Evolutionary conservation across 2,113 vertebrate species (phyloP).

Genomic region (Tragulus kanchil): DNA sequence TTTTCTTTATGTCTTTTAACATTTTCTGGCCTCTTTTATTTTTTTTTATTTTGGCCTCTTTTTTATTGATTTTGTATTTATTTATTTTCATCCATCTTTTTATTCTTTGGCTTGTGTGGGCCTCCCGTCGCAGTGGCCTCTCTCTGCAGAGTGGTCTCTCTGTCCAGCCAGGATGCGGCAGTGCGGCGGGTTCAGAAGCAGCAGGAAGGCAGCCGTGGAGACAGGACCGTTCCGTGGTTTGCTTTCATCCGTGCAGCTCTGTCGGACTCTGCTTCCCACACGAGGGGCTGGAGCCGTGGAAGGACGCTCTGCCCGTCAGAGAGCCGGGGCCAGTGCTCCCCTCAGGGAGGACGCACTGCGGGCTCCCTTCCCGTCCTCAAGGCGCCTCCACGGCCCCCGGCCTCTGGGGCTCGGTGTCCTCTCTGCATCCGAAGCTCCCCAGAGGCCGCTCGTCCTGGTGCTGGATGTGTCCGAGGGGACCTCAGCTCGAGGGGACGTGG

Average conservation of each 20-base stretch:
- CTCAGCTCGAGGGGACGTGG: neutral
- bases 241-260: neutral
- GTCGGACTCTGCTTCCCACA: neutral
- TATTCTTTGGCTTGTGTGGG: too few species aligned
- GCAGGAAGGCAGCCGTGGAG: neutral
- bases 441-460: neutral
- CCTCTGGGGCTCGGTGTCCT: neutral
- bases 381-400: fast-evolving
- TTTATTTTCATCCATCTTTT: too few species aligned
- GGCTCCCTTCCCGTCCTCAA: neutral
- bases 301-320: neutral
- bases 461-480: neutral
- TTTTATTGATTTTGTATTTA: too few species aligned
- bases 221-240: neutral
- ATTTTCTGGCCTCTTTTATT: too few species aligned
- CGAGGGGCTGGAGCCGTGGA: fast-evolving
- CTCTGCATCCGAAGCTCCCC: neutral
- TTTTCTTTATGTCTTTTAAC: neutral
- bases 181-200: slow-evolving; percentile 26
- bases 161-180: neutral
- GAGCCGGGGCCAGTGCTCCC: neutral
- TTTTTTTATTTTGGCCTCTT: too few species aligned
- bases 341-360: neutral
- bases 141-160: too few species aligned
- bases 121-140: too few species aligned